Evolutionary conservation across 2,888 invertebrate species (phyloP).

Genomic region (Tachina grossa): DNA sequence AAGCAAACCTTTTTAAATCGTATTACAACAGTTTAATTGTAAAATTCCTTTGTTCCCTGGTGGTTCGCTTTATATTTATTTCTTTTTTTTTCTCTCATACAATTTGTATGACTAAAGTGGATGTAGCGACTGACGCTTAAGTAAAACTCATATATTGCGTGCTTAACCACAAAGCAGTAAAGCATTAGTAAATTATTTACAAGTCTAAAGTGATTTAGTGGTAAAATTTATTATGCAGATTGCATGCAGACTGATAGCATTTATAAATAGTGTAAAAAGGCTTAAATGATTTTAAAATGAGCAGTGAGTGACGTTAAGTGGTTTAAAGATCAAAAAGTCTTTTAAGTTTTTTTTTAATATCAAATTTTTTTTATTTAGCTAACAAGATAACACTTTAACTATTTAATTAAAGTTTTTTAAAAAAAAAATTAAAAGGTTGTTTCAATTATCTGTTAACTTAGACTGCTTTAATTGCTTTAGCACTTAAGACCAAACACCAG

Average conservation of each 20-base stretch:
- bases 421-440: too few species aligned
- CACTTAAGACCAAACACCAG: too few species aligned
- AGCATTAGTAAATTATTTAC: slow-evolving; percentile 67
- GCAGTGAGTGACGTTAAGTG: background rate
- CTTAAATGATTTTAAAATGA: background rate
- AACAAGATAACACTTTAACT: background rate
- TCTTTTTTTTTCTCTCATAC: background rate
- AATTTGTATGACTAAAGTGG: background rate
- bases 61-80: background rate
- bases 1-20: background rate
- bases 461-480: too few species aligned
- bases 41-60: slow-evolving; percentile 8
- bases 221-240: slow-evolving; percentile 56
- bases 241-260: slow-evolving; percentile 40
- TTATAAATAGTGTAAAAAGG: background rate
- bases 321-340: too few species aligned
- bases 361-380: too few species aligned
- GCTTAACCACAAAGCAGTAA: slow-evolving; percentile 57
- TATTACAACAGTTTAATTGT: background rate
- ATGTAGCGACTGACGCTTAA: background rate
- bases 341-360: too few species aligned
- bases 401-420: background rate
- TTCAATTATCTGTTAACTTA: too few species aligned
- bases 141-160: slow-evolving; percentile 51
- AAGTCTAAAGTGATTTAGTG: slow-evolving; percentile 65